phyloP scores from a whole-genome alignment of 2,113 vertebrate species.

The Elephas maximus region DNA sequence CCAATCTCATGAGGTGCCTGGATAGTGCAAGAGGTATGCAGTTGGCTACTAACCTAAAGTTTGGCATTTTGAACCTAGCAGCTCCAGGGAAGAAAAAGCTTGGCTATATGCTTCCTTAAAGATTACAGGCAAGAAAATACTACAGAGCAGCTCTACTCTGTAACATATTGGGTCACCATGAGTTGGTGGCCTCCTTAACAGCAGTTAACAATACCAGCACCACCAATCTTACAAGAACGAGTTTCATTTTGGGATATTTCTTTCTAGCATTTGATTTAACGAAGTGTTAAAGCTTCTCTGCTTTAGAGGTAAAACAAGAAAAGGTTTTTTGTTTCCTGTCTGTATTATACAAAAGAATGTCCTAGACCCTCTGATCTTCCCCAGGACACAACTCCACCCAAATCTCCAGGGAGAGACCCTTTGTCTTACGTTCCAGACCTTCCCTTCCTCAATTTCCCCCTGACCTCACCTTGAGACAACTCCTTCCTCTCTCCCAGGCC shows the following conservation, averaged over 20 bases:
- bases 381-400: neutral
- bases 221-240: neutral
- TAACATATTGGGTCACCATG: neutral
- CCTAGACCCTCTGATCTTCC: constrained; percentile 21
- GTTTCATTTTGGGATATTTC: neutral
- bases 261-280: neutral
- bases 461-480: constrained; percentile 11
- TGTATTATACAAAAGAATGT: constrained; percentile 19
- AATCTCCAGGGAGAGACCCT: constrained; percentile 2
- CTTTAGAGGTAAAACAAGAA: constrained; percentile 50
- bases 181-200: neutral
- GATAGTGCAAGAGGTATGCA: neutral
- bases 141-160: neutral
- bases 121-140: neutral
- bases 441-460: constrained; percentile 28
- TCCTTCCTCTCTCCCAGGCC: neutral
- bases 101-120: neutral
- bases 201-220: neutral
- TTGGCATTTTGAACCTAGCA: neutral
- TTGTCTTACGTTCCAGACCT: constrained; percentile 57
- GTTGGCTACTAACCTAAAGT: neutral
- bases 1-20: neutral
- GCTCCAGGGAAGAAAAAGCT: neutral
- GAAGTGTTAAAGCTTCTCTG: constrained; percentile 24
- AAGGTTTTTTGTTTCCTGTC: constrained; percentile 49